Base-by-base conservation (phyloP, 2,113 vertebrate genomes). In the Myrmecophaga tridactyla region DNA sequence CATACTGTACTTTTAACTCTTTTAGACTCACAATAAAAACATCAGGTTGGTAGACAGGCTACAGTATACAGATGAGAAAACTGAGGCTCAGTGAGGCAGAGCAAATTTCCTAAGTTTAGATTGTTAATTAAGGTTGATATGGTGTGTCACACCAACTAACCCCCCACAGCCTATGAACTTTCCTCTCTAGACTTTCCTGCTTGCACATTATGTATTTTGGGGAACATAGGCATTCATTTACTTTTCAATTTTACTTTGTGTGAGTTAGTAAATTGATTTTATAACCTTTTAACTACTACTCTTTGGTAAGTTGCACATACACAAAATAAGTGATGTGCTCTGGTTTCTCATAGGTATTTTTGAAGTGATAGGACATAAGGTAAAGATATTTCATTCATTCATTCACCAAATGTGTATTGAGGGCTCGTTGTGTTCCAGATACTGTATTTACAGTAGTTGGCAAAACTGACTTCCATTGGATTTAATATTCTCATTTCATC, bases 241-340 rank as follows among this genome's bases (percentile, higher is more conserved):
- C 34, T 60, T 65, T 95, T 86, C 7, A n/a, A 27, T 76, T 96
- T 92, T 70, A 29, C 76, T 62, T 94, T 94, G 67, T 70, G 23
- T 46, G 43, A 46, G 18, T 60, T 67, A 53, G 6, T 51, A 6
- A 29, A 88, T 39, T 89, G 58, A 10, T 63, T 81, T 89, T 63
- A 46, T n/a, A 80, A 48, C 43, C n/a, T 62, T 73, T 92, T 65
- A 62, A 39, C 25, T 76, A 56, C 41, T 31, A 15, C 29, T 29
- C 85, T 81, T 92, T 70, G 36, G 10, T 81, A 53, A 69, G 34
- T 86, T 92, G 77, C 73, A 63, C 43, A 41, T 81, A 48, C 8
- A 31, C 9, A 62, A 69, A 76, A 63, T 76, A 63, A 82, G 81
- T 58, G 62, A 48, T 58, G 17, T 69, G 1, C 36, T 70, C n/a